phyloP scores from a whole-genome alignment of 1,140 invertebrate genomes.

The Platorchestia sp. region DNA sequence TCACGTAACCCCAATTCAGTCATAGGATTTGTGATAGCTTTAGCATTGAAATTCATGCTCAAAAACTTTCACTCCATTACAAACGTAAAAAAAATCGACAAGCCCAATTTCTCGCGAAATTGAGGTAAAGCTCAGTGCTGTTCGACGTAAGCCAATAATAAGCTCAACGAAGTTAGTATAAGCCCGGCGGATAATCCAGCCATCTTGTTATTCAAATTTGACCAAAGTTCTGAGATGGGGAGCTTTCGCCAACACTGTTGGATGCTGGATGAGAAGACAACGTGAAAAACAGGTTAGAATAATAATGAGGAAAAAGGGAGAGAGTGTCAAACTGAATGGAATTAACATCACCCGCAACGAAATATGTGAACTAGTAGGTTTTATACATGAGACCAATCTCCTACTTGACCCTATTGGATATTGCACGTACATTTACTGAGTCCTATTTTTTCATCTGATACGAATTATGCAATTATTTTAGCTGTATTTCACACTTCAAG shows the following conservation, averaged over 20 bases:
- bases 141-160: slow-evolving; percentile 12
- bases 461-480: too few species aligned
- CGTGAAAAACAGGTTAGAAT: neutral
- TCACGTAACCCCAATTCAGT: neutral
- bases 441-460: too few species aligned
- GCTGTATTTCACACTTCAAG: too few species aligned
- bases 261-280: neutral
- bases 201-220: slow-evolving; percentile 35
- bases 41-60: neutral
- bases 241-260: neutral
- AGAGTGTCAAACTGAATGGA: too few species aligned
- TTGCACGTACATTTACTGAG: too few species aligned
- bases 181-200: neutral
- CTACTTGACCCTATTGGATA: too few species aligned
- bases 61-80: neutral
- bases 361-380: too few species aligned
- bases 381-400: too few species aligned
- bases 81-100: neutral
- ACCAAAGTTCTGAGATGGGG: neutral
- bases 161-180: neutral
- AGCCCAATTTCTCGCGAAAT: neutral
- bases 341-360: too few species aligned
- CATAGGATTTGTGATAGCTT: neutral
- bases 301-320: neutral
- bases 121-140: neutral